Evolutionary conservation across 2,113 vertebrate genomes (phyloP).

Genomic region (Phyllostomus hastatus): DNA sequence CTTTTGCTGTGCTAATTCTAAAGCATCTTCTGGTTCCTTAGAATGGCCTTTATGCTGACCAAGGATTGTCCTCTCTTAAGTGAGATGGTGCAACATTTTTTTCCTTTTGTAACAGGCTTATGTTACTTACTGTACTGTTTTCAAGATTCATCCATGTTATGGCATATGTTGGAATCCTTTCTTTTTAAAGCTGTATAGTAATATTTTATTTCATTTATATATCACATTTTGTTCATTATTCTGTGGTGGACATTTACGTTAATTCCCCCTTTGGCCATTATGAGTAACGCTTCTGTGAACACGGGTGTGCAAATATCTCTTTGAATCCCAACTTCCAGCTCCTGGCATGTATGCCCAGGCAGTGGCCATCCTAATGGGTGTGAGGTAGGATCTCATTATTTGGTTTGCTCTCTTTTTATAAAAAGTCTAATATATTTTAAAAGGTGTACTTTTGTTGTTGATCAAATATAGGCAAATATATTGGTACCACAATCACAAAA

Average conservation of each 20-base stretch:
- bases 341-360: too few relatives aligned
- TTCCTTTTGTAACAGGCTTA: background rate
- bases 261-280: background rate
- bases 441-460: too few relatives aligned
- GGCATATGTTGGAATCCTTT: background rate
- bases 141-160: background rate
- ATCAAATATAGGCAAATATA: too few relatives aligned
- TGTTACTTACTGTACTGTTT: background rate
- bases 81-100: background rate
- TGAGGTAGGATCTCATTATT: too few relatives aligned
- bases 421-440: too few relatives aligned
- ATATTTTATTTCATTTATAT: background rate
- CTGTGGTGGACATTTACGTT: background rate
- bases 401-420: too few relatives aligned
- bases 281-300: background rate
- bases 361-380: too few relatives aligned
- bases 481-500: too few relatives aligned
- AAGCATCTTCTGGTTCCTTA: too few relatives aligned
- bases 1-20: too few relatives aligned
- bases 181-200: background rate
- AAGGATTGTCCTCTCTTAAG: background rate
- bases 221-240: background rate
- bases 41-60: too few relatives aligned
- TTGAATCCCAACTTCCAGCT: too few relatives aligned
- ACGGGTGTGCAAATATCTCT: background rate